These are phyloP conservation scores for Capitella teleta DNA, from an alignment of 1,140 invertebrate genomes.

Conservation along the genomic window DNA sequence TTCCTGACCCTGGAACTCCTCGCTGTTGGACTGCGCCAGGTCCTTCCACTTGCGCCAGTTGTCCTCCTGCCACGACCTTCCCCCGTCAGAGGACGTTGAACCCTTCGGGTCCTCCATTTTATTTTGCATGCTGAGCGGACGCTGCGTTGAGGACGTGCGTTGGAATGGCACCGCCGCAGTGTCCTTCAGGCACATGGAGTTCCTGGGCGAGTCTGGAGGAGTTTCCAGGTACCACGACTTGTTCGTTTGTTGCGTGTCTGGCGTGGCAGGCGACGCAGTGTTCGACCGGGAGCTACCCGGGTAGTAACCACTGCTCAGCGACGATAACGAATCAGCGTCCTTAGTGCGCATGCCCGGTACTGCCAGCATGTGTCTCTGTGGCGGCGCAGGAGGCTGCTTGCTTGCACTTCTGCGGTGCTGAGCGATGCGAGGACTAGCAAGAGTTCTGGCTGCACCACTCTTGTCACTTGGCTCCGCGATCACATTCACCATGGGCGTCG, in stretches of 20 bases:
- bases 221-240: conserved; percentile 3
- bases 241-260: background rate
- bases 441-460: no score
- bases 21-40: background rate
- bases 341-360: background rate
- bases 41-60: conserved; percentile 11
- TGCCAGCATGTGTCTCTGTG: conserved; percentile 2
- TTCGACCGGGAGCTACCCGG: conserved; percentile 1
- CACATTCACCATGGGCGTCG: no score
- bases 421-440: no score
- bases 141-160: conserved; percentile 5
- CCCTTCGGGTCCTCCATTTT: background rate
- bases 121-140: conserved; percentile 1
- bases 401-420: no score
- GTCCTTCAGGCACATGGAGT: background rate
- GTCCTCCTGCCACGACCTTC: conserved; percentile 17
- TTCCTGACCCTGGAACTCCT: conserved; percentile 4
- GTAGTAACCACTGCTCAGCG: conserved; percentile 3
- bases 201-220: background rate
- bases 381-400: no score
- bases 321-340: background rate
- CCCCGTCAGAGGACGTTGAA: background rate
- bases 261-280: background rate
- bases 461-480: no score
- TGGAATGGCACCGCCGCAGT: conserved; percentile 1